phyloP scores from a whole-genome alignment of 2,797 vertebrate genomes.

The Paramormyrops hopkinsi region DNA sequence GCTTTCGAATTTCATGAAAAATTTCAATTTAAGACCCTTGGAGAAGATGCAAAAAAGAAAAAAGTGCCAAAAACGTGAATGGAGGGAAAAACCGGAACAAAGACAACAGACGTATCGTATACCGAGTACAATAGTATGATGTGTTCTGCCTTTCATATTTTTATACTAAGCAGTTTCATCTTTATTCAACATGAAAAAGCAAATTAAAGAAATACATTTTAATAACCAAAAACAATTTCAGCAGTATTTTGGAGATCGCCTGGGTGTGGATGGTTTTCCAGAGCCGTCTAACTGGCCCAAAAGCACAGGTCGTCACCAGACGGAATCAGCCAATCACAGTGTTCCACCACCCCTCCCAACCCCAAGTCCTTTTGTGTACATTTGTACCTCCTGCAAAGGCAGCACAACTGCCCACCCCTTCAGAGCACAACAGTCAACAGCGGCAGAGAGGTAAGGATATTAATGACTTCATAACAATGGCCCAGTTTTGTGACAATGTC shows the following conservation, averaged over 20 bases:
- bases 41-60: background rate
- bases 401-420: background rate
- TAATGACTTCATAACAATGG: slow-evolving; percentile 10
- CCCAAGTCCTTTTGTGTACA: background rate
- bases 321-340: background rate
- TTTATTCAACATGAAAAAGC: background rate
- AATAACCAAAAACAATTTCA: background rate
- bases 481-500: background rate
- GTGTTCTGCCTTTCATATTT: background rate
- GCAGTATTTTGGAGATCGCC: background rate
- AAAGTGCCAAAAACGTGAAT: background rate
- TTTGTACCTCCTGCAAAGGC: background rate
- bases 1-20: background rate
- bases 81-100: background rate
- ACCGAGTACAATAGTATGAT: background rate
- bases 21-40: background rate
- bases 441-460: background rate
- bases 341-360: background rate
- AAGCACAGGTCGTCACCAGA: background rate
- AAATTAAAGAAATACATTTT: background rate
- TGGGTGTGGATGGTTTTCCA: background rate
- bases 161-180: background rate
- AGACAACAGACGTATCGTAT: background rate
- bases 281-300: background rate
- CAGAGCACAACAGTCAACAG: background rate